These are phyloP conservation scores for Morone chrysops DNA, from an alignment of 2,113 vertebrate species.

Conservation along the genomic window DNA sequence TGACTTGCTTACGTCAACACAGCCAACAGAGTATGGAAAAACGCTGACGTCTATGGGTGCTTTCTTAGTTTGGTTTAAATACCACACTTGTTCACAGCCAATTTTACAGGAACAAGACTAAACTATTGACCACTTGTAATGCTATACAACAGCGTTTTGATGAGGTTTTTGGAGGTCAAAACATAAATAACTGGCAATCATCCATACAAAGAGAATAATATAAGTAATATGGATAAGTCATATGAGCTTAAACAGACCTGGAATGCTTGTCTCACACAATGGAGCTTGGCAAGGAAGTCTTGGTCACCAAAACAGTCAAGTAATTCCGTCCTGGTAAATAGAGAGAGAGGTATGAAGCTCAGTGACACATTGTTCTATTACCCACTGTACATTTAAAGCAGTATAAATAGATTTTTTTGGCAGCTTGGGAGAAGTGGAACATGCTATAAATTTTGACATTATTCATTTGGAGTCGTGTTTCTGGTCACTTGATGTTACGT, in stretches of 20 bases:
- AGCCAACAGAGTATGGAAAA: neutral
- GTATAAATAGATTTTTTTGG: neutral
- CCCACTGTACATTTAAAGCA: neutral
- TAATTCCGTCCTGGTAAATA: conserved; percentile 85
- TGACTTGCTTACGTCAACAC: neutral
- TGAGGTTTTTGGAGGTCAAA: neutral
- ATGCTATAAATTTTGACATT: neutral
- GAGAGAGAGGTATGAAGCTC: neutral
- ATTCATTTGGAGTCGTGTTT: neutral
- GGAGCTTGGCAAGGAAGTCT: conserved; percentile 96
- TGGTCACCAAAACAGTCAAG: conserved; percentile 95
- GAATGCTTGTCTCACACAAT: conserved; percentile 96
- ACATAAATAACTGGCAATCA: neutral
- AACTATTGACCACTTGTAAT: neutral
- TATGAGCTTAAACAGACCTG: conserved; percentile 83
- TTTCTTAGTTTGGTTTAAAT: too few relatives aligned
- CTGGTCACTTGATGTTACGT: neutral
- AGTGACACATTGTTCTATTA: neutral
- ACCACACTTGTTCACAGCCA: too few relatives aligned
- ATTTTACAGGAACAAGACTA: too few relatives aligned
- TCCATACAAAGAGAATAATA: neutral
- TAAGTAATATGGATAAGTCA: neutral
- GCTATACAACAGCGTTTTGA: neutral
- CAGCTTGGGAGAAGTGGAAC: neutral
- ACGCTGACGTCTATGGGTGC: too few relatives aligned